Percentiles rank a stretch among this genome's conserved stretches.
phyloP scores from a whole-genome alignment of 2,797 vertebrate species.

The Chanos chanos region DNA sequence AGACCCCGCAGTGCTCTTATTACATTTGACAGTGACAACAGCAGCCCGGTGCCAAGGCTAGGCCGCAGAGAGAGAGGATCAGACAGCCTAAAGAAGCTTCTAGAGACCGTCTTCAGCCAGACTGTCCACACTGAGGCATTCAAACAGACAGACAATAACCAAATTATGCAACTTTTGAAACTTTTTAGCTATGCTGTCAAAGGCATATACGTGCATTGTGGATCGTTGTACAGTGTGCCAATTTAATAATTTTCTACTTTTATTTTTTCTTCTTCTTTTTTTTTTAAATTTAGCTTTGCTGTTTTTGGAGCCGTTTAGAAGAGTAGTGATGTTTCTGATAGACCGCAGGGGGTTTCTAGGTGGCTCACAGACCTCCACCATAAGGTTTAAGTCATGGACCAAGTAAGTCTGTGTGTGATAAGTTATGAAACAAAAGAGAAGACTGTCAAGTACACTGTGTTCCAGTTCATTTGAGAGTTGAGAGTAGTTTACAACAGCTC shows the following conservation, averaged over 20 bases:
- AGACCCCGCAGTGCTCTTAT: slow-evolving; percentile 52
- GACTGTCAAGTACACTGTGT: background rate
- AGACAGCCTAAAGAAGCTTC: too few species aligned
- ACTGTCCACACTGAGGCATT: background rate
- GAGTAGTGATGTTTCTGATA: too few species aligned
- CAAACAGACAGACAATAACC: background rate
- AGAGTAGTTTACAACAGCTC: slow-evolving; percentile 18
- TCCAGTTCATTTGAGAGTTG: slow-evolving; percentile 1
- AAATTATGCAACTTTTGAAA: background rate
- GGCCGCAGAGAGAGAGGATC: slow-evolving; percentile 30
- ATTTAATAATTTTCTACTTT: too few species aligned
- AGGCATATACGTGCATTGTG: too few species aligned
- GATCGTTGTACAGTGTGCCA: too few species aligned
- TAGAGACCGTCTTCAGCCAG: background rate
- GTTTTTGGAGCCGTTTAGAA: too few species aligned
- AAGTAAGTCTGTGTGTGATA: slow-evolving; percentile 10
- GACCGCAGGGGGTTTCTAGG: too few species aligned
- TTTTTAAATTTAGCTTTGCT: too few species aligned
- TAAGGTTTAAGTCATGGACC: slow-evolving; percentile 9
- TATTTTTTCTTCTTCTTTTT: too few species aligned
- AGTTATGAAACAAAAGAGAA: background rate
- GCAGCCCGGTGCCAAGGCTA: slow-evolving; percentile 54
- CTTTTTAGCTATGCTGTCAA: too few species aligned
- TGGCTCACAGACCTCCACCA: too few species aligned
- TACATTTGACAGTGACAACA: slow-evolving; percentile 67